Base-by-base conservation (phyloP, 2,797 vertebrate genomes). In the Rhyacichthys aspro region DNA sequence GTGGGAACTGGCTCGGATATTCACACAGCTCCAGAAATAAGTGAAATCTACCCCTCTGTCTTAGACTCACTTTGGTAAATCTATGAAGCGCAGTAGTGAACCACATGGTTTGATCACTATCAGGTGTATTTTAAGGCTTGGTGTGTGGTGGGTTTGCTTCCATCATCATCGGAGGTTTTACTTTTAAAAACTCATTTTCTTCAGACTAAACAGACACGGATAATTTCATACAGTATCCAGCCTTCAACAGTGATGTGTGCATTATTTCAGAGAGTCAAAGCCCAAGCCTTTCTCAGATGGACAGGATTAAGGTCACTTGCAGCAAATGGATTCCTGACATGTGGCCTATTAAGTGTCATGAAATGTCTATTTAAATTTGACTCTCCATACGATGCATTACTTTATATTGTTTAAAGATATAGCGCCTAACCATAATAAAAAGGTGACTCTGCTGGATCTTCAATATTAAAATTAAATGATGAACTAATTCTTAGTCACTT, bases 231-330 rank as follows among this genome's bases (percentile, higher is more conserved):
- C n/a, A n/a, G n/a, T n/a, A n/a, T n/a, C 1, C 23, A 28, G 4
- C 23, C 23, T 6, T 28, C 23, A 28, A 28, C 15, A 49, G 16
- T 34, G 47, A 32, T 39, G 5, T 49, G 60, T 69, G 63, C 63
- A 41, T 73, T 70, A 79, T 77, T 75, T 72, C 71, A 68, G 72
- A 55, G 71, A 17, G 63, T 1, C 43, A 36, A 49, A 9, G 69
- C 76, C 79, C 5, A 8, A 41, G 77, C 80, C 62, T 41, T 14
- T 74, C 67, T 88, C 79, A 75, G 71, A 63, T 76, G 69, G 72
- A 73, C 46, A 75, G 75, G 78, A 78, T 85, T 87, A 81, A 82
- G 83, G 83, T 89, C 86, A 86, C 77, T 84, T 79, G 81, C 59
- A 49, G 80, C 55, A 78, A 86, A 86, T 78, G 75, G 82, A 85